phyloP scores from a whole-genome alignment of 2,797 vertebrate genomes.

The Ptychadena robeensis region DNA sequence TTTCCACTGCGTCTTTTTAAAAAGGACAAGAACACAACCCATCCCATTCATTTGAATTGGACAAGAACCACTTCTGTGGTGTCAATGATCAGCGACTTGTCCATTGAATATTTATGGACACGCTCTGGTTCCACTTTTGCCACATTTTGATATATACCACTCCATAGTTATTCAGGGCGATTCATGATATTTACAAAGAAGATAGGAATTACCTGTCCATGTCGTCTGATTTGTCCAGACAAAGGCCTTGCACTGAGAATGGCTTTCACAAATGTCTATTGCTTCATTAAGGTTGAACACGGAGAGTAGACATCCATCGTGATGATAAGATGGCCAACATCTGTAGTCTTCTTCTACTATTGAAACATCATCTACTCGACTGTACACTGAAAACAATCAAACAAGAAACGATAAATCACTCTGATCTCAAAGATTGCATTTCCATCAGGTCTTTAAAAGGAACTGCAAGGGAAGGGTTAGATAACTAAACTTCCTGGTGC shows the following conservation, averaged over 20 bases:
- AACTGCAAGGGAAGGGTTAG: too few species aligned
- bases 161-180: background rate
- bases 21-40: too few species aligned
- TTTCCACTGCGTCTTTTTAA: too few species aligned
- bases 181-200: background rate
- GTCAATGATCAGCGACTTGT: too few species aligned
- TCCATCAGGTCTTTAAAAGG: background rate
- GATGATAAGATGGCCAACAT: conserved; percentile 89
- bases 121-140: too few species aligned
- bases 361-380: conserved; percentile 71
- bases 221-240: conserved; percentile 86
- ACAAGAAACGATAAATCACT: background rate
- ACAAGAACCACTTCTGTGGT: too few species aligned
- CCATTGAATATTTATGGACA: too few species aligned
- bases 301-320: conserved; percentile 84
- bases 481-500: too few species aligned
- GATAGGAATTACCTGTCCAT: conserved; percentile 81
- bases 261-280: conserved; percentile 82
- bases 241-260: conserved; percentile 84
- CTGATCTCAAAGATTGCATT: background rate
- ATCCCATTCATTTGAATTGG: too few species aligned
- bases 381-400: conserved; percentile 76
- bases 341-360: conserved; percentile 82
- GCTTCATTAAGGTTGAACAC: conserved; percentile 81
- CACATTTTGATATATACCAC: too few species aligned